Evolutionary conservation across 2,888 invertebrate genomes (phyloP), one percentile per base, ranked within the genome.

Genomic region (Brenthis ino): DNA sequence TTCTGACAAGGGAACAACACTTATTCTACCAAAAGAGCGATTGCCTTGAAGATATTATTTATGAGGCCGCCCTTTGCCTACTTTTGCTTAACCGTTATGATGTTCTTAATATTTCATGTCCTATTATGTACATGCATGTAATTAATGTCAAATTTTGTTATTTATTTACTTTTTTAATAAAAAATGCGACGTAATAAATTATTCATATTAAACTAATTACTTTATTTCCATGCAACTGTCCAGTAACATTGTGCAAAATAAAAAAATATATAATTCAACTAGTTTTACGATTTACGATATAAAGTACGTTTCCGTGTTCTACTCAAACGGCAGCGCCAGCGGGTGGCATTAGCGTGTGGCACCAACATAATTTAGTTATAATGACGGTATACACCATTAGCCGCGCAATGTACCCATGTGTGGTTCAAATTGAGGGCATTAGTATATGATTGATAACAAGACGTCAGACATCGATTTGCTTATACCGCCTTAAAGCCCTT

Each of bases 311-410:
- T 78, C 74, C 75, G 74, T 72, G 75, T 76, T 78, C 80, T 77
- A 77, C 78, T 77, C 72, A 85, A 83, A 60, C 65, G 60, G 68
- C 75, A 78, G 72, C 75, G 73, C 47, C 57, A 65, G 67, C 79
- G 76, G 77, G 76, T 80, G 81, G 81, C 83, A 81, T 85, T 85
- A 84, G 81, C 81, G 80, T 79, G 74, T 79, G 77, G 79, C 81
- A 82, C 84, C 80, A 84, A 83, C 85, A 84, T 85, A 85, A 87
- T 87, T 85, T 82, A 86, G 84, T 83, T 85, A 84, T 86, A 86
- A 87, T 86, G 85, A 85, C 81, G 80, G 79, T 79, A 76, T 79
- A 77, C 77, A 77, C 82, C 82, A 83, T 83, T 83, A 82, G 79
- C 78, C 78, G 77, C 74, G 74, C 77, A 67, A 64, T 69, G 69